A percentile compares a stretch with the other conserved stretches of the same genome.
phyloP scores from a whole-genome alignment of 35 echinoderm and acorn worm species.

The Strongylocentrotus purpuratus region DNA sequence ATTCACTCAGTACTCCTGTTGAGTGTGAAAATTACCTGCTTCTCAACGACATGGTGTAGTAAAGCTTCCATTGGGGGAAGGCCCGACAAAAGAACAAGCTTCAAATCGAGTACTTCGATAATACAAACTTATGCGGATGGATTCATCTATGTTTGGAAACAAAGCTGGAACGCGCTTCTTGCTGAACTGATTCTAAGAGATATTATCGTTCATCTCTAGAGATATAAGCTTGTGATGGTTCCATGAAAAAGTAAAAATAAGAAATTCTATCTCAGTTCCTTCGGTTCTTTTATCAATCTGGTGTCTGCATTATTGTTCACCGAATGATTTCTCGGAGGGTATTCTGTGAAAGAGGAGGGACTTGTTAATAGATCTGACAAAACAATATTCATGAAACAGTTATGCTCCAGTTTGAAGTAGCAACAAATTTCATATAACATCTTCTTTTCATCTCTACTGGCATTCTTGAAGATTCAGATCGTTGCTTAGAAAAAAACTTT shows the following conservation, averaged over 20 bases:
- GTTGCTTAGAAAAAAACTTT: neutral
- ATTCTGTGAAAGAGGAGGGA: neutral
- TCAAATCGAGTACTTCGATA: neutral
- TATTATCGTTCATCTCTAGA: neutral
- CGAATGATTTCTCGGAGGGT: neutral
- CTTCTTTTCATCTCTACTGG: neutral
- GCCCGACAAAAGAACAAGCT: neutral
- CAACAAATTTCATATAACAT: neutral
- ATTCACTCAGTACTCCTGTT: too few species aligned
- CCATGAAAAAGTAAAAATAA: neutral
- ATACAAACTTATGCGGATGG: neutral
- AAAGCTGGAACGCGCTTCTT: neutral
- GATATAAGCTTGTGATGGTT: neutral
- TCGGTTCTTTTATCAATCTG: neutral
- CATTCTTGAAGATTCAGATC: neutral
- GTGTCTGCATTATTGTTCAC: too few species aligned
- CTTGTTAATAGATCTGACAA: neutral
- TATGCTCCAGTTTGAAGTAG: neutral
- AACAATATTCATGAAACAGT: too few species aligned
- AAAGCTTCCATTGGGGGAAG: neutral
- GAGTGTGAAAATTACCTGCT: neutral
- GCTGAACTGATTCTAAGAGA: neutral
- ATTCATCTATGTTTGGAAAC: neutral
- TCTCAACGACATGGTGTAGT: neutral
- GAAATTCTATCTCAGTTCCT: neutral